A percentile compares a stretch with the other conserved stretches of the same genome.
phyloP scores from a whole-genome alignment of 2,797 vertebrate genomes.

The Oreochromis mossambicus region DNA sequence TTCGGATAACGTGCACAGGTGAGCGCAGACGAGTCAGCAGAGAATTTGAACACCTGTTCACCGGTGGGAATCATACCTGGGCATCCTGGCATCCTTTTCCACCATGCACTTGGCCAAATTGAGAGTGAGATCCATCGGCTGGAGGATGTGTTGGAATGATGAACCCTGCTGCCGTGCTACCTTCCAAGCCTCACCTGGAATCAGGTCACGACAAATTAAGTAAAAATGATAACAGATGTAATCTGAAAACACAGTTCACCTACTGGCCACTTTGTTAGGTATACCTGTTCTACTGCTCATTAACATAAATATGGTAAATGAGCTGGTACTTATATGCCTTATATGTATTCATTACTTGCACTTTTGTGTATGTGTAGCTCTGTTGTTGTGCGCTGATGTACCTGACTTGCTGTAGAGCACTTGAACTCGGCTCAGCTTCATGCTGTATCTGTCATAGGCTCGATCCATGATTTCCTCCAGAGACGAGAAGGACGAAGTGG shows the following conservation, averaged over 20 bases:
- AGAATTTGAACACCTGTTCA: not conserved
- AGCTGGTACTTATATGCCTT: not conserved
- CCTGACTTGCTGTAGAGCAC: constrained; percentile 90
- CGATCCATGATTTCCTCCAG: constrained; percentile 96
- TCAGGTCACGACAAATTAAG: rapidly evolving
- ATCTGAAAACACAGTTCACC: not conserved
- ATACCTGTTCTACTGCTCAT: not conserved
- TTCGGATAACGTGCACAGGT: not conserved
- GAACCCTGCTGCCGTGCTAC: constrained; percentile 79
- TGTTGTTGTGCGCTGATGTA: constrained; percentile 42
- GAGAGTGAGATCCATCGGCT: constrained; percentile 88
- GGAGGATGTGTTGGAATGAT: constrained; percentile 86
- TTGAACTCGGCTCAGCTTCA: constrained; percentile 89
- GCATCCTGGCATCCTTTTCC: constrained; percentile 89
- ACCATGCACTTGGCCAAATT: constrained; percentile 92
- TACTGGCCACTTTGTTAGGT: not conserved
- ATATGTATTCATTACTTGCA: not conserved
- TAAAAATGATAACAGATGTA: not conserved
- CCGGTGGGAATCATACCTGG: constrained; percentile 74
- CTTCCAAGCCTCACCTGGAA: constrained; percentile 87
- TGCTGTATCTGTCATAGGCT: constrained; percentile 90
- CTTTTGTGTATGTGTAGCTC: not conserved
- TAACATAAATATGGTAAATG: rapidly evolving
- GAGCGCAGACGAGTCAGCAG: not conserved
- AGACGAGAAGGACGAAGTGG: constrained; percentile 78